Evolutionary conservation across 2,888 invertebrate species (phyloP), one percentile per base, ranked within the genome.

Genomic region (Thera obeliscata): DNA sequence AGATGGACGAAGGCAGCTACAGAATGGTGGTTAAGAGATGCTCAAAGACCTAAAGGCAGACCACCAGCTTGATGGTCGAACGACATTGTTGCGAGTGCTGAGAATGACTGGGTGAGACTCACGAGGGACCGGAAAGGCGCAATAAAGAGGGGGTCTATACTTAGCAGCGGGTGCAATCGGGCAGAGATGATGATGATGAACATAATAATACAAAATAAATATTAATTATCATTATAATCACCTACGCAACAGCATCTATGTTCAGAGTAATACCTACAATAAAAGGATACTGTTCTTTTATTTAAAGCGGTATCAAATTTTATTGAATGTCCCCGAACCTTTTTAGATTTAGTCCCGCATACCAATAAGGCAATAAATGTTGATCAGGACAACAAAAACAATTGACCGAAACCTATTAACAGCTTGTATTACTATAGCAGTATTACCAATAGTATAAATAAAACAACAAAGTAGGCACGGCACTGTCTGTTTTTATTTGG

Each of bases 281-380:
- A 67, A 66, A 58, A 77, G 75, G 33, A 52, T 52, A 52, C 52
- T 52, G 33, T 75, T 56, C 79, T 85, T 82, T 81, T 74, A 85
- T 82, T 84, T 82, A 80, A 86, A 84, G 78, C 82, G 77, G 80
- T 85, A 89, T 88, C 86, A 88, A 78, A 87, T 86, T 87, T 88
- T 87, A 89, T 90, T 84, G 86, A 80, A 84, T 80, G 81, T 81
- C 81, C 56, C 81, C 78, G 83, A 85, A 87, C 87, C 87, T 87
- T 88, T 87, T 88, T 84, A 86, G 83, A 84, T 84, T 84, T 85
- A 83, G 88, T 81, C 88, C 88, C 81, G 90, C 85, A 91, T 90
- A 90, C 88, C 81, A 90, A 91, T 88, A 82, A 87, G 88, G 89
- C 83, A 86, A 90, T 91, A 89, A 90, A 88, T 85, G 87, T 87